These are phyloP conservation scores for Taxidea taxus DNA, from an alignment of 2,113 vertebrate genomes.

Conservation along the genomic window DNA sequence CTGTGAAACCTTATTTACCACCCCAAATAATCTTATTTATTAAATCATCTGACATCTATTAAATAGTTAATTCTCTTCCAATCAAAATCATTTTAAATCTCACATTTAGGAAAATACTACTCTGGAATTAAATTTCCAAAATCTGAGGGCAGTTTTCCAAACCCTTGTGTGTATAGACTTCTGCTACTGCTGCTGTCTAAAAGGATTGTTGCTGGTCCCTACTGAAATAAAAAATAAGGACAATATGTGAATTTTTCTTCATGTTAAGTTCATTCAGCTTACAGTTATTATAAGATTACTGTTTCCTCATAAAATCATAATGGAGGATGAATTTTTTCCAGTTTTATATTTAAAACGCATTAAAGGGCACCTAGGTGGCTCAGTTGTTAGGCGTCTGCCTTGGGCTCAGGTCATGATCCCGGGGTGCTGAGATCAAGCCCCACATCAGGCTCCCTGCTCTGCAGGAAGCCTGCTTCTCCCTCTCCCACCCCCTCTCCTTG, in stretches of 20 bases:
- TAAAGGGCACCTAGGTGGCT: neutral
- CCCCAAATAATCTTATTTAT: neutral
- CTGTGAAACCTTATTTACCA: neutral
- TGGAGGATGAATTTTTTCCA: neutral
- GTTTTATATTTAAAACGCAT: constrained; percentile 5
- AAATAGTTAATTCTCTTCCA: neutral
- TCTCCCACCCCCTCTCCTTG: no score
- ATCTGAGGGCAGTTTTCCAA: neutral
- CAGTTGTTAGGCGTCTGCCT: no score
- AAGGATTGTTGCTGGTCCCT: neutral
- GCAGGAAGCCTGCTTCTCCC: no score
- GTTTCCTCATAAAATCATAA: neutral
- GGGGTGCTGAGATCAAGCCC: no score
- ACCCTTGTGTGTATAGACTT: neutral
- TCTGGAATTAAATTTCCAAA: constrained; percentile 38
- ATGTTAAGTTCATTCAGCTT: neutral
- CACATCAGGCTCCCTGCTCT: no score
- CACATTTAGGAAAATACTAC: neutral
- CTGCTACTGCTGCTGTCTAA: neutral
- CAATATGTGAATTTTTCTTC: neutral
- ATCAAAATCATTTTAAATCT: neutral
- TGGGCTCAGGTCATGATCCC: no score
- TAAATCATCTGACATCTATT: neutral
- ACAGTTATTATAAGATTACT: neutral
- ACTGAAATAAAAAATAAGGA: neutral